Percentiles rank a stretch among this genome's conserved stretches.
These are phyloP conservation scores for Anguilla japonica DNA, from an alignment of 2,113 vertebrate genomes.

Conservation along the genomic window DNA sequence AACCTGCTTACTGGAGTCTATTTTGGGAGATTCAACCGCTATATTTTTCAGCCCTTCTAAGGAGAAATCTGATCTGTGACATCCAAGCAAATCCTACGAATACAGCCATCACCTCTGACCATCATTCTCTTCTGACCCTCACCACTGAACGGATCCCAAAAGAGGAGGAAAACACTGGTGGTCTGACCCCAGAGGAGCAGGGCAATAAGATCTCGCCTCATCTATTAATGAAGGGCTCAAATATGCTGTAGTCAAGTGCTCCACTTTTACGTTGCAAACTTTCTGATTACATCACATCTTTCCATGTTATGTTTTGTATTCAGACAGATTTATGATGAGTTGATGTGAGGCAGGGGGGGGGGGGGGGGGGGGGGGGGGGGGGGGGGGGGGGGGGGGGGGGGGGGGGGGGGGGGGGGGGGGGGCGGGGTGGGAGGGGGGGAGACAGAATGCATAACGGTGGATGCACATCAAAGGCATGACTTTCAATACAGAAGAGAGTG, in stretches of 20 bases:
- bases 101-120: constrained; percentile 26
- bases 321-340: not conserved
- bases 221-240: not conserved
- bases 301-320: not conserved
- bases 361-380: too few species aligned
- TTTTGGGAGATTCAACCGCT: constrained; percentile 24
- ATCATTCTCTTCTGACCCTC: constrained; percentile 12
- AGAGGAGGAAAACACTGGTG: not conserved
- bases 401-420: not conserved
- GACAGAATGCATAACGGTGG: not conserved
- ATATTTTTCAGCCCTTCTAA: constrained; percentile 39
- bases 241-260: not conserved
- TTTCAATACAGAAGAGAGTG: not conserved
- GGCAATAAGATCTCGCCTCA: not conserved
- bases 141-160: not conserved
- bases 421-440: not conserved
- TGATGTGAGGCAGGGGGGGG: not conserved
- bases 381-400: not conserved
- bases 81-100: constrained; percentile 31
- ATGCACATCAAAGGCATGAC: not conserved
- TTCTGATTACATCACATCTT: not conserved
- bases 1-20: constrained; percentile 27
- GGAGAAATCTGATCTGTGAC: constrained; percentile 38
- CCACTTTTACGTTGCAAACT: not conserved
- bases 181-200: not conserved